phyloP scores from a whole-genome alignment of 2,113 vertebrate species.

The Verasper variegatus region DNA sequence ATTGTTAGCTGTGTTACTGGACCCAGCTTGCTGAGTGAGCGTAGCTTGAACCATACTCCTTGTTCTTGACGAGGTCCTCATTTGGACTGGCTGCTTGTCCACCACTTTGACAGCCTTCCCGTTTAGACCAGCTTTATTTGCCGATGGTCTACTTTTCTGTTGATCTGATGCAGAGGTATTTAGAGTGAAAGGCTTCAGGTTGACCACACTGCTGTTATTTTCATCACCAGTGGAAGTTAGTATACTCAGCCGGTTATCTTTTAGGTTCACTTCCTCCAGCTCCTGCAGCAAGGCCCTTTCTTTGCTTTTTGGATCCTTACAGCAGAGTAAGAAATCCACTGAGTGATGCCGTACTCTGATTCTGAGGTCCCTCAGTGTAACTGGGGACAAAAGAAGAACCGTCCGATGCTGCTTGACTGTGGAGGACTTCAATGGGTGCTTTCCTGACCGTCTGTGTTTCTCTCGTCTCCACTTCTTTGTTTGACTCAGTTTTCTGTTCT shows the following conservation, averaged over 20 bases:
- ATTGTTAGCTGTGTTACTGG: slow-evolving; percentile 8
- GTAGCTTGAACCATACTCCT: slow-evolving; percentile 40
- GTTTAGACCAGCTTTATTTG: slow-evolving; percentile 3
- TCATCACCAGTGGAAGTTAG: slow-evolving; percentile 2
- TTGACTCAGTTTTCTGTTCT: slow-evolving; percentile 74
- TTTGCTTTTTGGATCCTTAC: slow-evolving; percentile 77
- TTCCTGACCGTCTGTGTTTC: slow-evolving; percentile 70
- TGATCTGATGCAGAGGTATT: slow-evolving; percentile 34
- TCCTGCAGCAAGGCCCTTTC: slow-evolving; percentile 71
- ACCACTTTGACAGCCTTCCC: slow-evolving; percentile 54
- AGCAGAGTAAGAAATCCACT: slow-evolving; percentile 76
- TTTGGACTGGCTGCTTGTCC: slow-evolving; percentile 25
- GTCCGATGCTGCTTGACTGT: slow-evolving; percentile 32
- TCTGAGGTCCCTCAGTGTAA: slow-evolving; percentile 70
- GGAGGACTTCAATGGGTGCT: slow-evolving; percentile 39
- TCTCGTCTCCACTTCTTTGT: slow-evolving; percentile 76
- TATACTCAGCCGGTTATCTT: slow-evolving; percentile 18
- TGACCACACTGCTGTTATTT: slow-evolving; percentile 38
- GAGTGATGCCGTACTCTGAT: slow-evolving; percentile 79
- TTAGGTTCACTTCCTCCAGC: slow-evolving; percentile 66
- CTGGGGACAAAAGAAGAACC: slow-evolving; percentile 55
- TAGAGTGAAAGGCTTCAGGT: slow-evolving; percentile 67
- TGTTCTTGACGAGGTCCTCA: slow-evolving; percentile 65
- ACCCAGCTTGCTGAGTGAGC: neutral
- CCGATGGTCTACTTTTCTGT: slow-evolving; percentile 23